Conservation (phyloP, 1,140 invertebrate species). For the Platyscapa corneri region DNA sequence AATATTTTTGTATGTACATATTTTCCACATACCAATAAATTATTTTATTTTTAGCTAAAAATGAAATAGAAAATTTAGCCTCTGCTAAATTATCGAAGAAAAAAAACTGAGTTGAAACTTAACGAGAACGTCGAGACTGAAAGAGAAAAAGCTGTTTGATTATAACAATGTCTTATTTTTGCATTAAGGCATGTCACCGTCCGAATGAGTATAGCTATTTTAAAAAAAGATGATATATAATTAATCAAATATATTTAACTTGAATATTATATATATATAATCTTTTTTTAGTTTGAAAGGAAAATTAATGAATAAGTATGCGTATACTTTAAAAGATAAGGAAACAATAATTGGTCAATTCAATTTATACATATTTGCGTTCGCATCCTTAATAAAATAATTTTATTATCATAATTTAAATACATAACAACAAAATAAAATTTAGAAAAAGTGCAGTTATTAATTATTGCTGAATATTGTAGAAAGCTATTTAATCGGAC, state of each 20-base stretch:
- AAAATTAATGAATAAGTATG: not conserved
- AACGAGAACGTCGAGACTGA: conserved; percentile 37
- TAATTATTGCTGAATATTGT: conserved; percentile 17
- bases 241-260: conserved; percentile 8
- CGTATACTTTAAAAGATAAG: not conserved
- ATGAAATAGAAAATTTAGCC: conserved; percentile 7
- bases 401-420: too few relatives aligned
- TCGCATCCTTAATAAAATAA: too few relatives aligned
- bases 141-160: conserved; percentile 28
- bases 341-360: not conserved
- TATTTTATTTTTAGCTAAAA: conserved; percentile 3
- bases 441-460: not conserved
- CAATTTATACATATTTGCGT: not conserved
- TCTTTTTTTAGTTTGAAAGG: not conserved
- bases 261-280: not conserved
- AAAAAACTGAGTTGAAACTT: conserved; percentile 6
- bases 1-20: conserved; percentile 6
- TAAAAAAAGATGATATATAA: conserved; percentile 17
- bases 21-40: not conserved
- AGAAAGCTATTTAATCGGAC: not conserved
- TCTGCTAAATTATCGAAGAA: not conserved
- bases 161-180: conserved; percentile 32
- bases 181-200: conserved; percentile 30
- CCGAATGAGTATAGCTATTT: not conserved
- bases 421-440: not conserved